Conservation (phyloP, 1,140 invertebrate species). For the Cylas formicarius region DNA sequence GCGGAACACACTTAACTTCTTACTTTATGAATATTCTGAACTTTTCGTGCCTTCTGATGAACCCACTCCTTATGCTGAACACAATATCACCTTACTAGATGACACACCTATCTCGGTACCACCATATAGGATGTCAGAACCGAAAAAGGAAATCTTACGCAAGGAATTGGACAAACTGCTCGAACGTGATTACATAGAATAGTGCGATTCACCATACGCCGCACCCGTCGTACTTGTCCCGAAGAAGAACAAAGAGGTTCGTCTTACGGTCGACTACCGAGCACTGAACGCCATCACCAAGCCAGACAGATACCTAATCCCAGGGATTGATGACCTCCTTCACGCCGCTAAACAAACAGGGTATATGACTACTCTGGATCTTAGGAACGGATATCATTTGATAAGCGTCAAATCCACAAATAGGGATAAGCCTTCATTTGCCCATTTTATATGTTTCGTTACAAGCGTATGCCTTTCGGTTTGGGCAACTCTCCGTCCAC, state of each 20-base stretch:
- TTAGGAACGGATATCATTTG: constrained; percentile 39
- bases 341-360: constrained; percentile 36
- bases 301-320: constrained; percentile 44
- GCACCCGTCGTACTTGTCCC: background rate
- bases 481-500: constrained; percentile 28
- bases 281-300: constrained; percentile 33
- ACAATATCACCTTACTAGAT: constrained; percentile 8
- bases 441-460: constrained; percentile 29
- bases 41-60: no score
- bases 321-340: constrained; percentile 37
- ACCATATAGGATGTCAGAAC: constrained; percentile 18
- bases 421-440: constrained; percentile 39
- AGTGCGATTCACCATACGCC: constrained; percentile 40
- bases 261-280: constrained; percentile 3
- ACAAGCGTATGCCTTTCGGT: constrained; percentile 33
- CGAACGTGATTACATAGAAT: constrained; percentile 37
- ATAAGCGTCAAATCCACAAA: constrained; percentile 30
- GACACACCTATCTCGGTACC: constrained; percentile 14
- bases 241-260: background rate
- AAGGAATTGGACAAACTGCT: constrained; percentile 30
- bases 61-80: constrained; percentile 17
- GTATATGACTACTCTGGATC: constrained; percentile 43
- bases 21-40: no score
- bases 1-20: no score
- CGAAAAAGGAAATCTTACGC: constrained; percentile 12